These are phyloP conservation scores for Galagoides demidoff DNA, from an alignment of 2,797 vertebrate species.

Conservation along the genomic window DNA sequence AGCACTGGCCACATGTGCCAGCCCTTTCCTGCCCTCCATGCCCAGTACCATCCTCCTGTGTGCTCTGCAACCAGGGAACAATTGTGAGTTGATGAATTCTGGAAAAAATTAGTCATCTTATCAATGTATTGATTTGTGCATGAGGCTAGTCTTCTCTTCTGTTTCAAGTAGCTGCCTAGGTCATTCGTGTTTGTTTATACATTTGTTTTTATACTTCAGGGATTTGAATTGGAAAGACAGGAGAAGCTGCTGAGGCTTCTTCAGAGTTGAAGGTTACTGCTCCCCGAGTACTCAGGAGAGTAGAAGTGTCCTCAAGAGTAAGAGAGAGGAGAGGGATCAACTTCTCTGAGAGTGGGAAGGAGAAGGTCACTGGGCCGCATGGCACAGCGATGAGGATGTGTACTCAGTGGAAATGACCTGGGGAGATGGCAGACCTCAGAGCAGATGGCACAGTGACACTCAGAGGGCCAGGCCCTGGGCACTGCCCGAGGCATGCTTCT, in stretches of 20 bases:
- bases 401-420: background rate
- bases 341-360: background rate
- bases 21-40: background rate
- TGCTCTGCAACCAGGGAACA: background rate
- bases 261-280: background rate
- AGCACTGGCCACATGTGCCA: background rate
- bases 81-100: background rate
- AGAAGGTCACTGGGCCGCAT: background rate
- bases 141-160: background rate
- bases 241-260: background rate
- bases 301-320: background rate
- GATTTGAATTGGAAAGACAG: background rate
- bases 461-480: background rate
- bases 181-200: background rate
- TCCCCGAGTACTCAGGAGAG: background rate
- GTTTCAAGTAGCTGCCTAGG: background rate
- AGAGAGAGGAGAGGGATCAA: background rate
- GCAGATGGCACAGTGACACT: background rate
- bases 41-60: accelerated
- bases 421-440: background rate
- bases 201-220: background rate
- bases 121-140: background rate
- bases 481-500: background rate
- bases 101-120: background rate
- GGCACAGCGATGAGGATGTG: background rate